Conservation (phyloP, 2,113 vertebrate genomes). For the Melanerpes formicivorus region DNA sequence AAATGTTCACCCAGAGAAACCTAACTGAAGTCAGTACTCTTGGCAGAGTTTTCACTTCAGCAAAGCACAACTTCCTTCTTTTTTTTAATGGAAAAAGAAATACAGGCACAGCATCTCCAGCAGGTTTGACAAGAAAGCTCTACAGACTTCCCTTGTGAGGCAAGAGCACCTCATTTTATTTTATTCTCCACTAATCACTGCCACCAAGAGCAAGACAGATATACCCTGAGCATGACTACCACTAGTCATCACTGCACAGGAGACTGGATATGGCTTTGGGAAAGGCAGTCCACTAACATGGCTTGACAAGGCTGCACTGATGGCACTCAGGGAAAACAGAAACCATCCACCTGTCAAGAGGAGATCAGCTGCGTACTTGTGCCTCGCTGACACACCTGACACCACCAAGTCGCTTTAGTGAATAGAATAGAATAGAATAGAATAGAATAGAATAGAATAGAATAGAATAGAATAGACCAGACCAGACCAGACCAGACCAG, state of each 20-base stretch:
- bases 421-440: too few species aligned
- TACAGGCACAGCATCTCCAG: not conserved
- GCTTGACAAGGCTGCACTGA: not conserved
- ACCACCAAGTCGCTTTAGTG: not conserved
- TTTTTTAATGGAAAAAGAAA: not conserved
- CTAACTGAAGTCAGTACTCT: not conserved
- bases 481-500: too few species aligned
- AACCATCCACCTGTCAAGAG: not conserved
- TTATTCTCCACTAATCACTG: not conserved
- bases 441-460: too few species aligned
- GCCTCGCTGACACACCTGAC: not conserved
- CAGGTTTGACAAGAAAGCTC: not conserved
- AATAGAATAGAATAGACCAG: too few species aligned
- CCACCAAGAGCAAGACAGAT: not conserved
- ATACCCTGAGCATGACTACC: not conserved
- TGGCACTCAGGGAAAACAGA: not conserved
- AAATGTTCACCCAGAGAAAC: not conserved
- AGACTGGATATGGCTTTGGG: not conserved
- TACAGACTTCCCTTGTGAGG: not conserved
- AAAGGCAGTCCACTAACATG: not conserved
- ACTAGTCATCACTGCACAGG: not conserved
- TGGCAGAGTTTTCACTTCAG: not conserved
- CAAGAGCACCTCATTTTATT: not conserved
- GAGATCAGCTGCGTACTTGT: not conserved
- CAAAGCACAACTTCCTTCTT: not conserved